Evolutionary conservation across 2,113 vertebrate genomes (phyloP), one percentile per base, ranked within the genome.

Genomic region (Brachyistius frenatus): DNA sequence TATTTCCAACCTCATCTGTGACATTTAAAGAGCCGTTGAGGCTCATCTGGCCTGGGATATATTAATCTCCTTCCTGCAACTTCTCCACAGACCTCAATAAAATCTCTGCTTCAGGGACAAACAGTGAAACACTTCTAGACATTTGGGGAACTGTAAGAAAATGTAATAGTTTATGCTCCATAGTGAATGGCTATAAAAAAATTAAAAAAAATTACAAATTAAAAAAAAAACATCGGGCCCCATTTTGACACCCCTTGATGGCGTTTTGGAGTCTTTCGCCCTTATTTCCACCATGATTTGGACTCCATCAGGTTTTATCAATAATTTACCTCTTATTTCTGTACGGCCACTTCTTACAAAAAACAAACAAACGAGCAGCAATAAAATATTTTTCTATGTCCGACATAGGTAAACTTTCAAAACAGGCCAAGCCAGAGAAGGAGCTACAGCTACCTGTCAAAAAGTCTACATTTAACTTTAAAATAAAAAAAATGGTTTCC

Each of bases 281-380:
- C 36, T 9, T 35, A 50, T 86, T 88, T 75, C 35, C 70, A 72
- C 68, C 57, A 44, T 73, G 73, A 92, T 93, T 89, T 84, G 91
- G 90, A 84, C 76, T 89, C 79, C 83, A 92, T 96, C 94, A 95
- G 91, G 76, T 86, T 90, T 76, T 93, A 94, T 95, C 92, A 95
- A 95, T 96, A 95, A 95, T 95, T 96, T 90, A 94, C 71, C 67
- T 77, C 87, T 88, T 73, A 86, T 90, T 23, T 23, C 23, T 23
- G 23, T 82, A 74, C 82, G 87, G 87, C 86, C 84, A 87, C 63
- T 36, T 36, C 62, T 41, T 7, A 41, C 39, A 41, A 44, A 44
- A 44, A 44, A 44, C 41, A 3, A 6, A 13, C 23, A 23, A 23
- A 23, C 23, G 23, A 23, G 23, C 23, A 13, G 13, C 41, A 44